These are phyloP conservation scores for Trachythela sp. DNA, from an alignment of 64 coral and sea anemone species.

Conservation along the genomic window DNA sequence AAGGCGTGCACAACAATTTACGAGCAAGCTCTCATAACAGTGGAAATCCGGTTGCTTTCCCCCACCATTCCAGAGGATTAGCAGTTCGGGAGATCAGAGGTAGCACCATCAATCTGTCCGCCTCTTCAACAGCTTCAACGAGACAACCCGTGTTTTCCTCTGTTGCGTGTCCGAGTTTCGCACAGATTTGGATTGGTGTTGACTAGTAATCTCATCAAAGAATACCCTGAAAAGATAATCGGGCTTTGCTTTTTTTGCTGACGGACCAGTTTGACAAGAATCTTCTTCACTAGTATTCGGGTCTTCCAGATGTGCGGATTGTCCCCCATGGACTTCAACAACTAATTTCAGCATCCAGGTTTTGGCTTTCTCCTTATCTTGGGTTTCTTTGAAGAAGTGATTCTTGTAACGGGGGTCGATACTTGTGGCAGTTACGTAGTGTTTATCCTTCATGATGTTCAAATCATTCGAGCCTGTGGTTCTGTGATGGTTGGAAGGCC, in stretches of 20 bases:
- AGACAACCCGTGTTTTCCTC: neutral
- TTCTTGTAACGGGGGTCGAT: neutral
- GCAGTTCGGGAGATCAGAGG: neutral
- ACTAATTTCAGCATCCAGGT: neutral
- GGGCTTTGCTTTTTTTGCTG: neutral
- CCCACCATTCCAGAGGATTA: neutral
- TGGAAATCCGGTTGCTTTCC: neutral
- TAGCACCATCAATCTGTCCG: neutral
- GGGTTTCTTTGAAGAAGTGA: neutral
- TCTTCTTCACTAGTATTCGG: too few relatives aligned
- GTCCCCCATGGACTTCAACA: too few relatives aligned
- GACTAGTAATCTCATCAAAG: neutral
- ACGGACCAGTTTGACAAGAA: neutral
- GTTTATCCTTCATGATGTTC: neutral
- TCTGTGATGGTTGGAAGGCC: neutral
- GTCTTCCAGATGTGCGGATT: too few relatives aligned
- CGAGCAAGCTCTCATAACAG: too few relatives aligned
- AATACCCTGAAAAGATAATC: neutral
- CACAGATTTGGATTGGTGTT: neutral
- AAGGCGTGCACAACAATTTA: too few relatives aligned
- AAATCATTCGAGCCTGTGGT: neutral
- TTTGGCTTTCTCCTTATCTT: neutral
- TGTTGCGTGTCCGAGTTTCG: neutral
- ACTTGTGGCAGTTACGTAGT: neutral
- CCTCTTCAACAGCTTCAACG: neutral